phyloP scores from a whole-genome alignment of 2,888 invertebrate genomes.

The Pollenia angustigena region DNA sequence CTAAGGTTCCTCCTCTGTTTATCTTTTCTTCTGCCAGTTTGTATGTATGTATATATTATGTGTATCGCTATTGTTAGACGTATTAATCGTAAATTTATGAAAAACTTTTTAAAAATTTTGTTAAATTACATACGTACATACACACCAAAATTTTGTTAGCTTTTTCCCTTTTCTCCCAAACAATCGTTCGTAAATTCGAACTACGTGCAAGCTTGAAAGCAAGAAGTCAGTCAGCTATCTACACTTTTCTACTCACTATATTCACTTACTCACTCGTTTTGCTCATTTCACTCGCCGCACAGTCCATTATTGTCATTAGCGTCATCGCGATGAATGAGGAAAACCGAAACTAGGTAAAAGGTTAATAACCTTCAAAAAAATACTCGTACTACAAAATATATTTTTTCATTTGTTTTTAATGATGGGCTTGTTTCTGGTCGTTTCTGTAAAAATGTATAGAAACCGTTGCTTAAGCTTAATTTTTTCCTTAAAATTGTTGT shows the following conservation, averaged over 20 bases:
- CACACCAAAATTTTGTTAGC: slow-evolving; percentile 19
- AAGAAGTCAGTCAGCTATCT: slow-evolving; percentile 12
- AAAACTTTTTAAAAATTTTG: slow-evolving; percentile 52
- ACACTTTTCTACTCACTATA: slow-evolving; percentile 30
- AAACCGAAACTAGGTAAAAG: slow-evolving; percentile 71
- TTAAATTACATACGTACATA: slow-evolving; percentile 31
- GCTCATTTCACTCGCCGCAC: slow-evolving; percentile 28
- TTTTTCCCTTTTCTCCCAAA: slow-evolving; percentile 37
- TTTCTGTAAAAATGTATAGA: slow-evolving; percentile 37
- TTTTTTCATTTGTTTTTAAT: slow-evolving; percentile 28
- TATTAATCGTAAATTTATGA: slow-evolving; percentile 31
- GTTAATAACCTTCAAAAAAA: slow-evolving; percentile 72
- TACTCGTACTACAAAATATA: slow-evolving; percentile 42
- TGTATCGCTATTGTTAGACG: slow-evolving; percentile 18
- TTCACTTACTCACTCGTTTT: slow-evolving; percentile 26
- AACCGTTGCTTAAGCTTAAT: slow-evolving; percentile 47
- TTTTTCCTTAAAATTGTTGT: background rate
- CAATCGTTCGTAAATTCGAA: background rate
- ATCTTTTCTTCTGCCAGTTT: background rate
- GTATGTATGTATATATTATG: background rate
- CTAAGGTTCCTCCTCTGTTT: background rate
- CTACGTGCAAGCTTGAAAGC: background rate
- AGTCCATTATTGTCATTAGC: slow-evolving; percentile 31
- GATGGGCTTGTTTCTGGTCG: slow-evolving; percentile 35
- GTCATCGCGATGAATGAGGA: slow-evolving; percentile 47